Percentiles rank a stretch among this genome's conserved stretches.
Evolutionary conservation across 2,113 vertebrate species (phyloP).

Genomic region (Poecile atricapillus): DNA sequence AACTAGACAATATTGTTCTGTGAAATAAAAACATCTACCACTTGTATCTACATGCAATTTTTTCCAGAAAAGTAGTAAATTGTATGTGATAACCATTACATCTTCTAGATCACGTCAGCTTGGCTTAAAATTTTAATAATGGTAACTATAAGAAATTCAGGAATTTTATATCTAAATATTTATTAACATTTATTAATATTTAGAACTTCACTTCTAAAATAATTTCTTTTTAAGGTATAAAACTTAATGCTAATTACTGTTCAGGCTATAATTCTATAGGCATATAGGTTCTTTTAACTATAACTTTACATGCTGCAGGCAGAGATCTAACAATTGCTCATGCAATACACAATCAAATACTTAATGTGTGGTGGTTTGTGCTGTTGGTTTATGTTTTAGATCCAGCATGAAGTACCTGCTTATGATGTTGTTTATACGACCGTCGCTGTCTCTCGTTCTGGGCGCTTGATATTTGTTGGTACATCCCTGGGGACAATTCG

Average conservation of each 20-base stretch:
- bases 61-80: background rate
- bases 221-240: background rate
- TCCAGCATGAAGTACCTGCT: slow-evolving; percentile 80
- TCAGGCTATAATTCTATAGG: background rate
- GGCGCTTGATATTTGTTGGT: slow-evolving; percentile 85
- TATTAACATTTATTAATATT: too few relatives aligned
- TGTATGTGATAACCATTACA: background rate
- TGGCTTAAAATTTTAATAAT: background rate
- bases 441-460: slow-evolving; percentile 81
- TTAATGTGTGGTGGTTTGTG: background rate
- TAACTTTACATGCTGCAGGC: background rate
- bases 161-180: background rate
- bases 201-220: background rate
- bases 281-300: background rate
- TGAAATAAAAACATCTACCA: background rate
- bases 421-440: slow-evolving; percentile 79
- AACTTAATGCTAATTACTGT: background rate
- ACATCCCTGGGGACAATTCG: slow-evolving; percentile 84
- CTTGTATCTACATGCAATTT: background rate
- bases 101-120: background rate
- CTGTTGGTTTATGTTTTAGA: slow-evolving; percentile 59
- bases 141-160: background rate
- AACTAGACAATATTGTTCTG: background rate
- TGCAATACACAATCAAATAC: background rate
- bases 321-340: background rate